Evolutionary conservation across 2,113 vertebrate species (phyloP).

Genomic region (Urocitellus parryii): DNA sequence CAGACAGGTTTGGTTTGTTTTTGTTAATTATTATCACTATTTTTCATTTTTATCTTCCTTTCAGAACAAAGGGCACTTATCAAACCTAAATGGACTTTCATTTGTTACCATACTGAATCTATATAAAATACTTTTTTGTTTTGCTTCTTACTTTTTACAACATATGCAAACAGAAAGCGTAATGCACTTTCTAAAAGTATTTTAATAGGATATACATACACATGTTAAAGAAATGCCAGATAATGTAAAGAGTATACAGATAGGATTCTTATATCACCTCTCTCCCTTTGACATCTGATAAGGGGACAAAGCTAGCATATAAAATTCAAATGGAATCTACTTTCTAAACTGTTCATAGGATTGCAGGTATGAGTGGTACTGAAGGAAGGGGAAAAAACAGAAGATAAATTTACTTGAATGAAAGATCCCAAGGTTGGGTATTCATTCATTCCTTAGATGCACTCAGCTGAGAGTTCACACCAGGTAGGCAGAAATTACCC

Average conservation of each 20-base stretch:
- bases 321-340: background rate
- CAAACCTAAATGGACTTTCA: background rate
- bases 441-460: background rate
- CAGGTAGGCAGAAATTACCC: background rate
- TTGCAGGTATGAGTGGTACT: background rate
- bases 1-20: slow-evolving; percentile 15
- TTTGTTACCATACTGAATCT: slow-evolving; percentile 32
- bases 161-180: background rate
- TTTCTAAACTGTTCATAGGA: background rate
- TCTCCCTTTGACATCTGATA: background rate
- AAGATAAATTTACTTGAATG: background rate
- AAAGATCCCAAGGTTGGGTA: background rate
- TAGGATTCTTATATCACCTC: background rate
- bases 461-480: background rate
- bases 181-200: background rate
- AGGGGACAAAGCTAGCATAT: background rate
- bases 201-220: background rate
- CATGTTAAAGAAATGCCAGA: background rate
- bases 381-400: background rate
- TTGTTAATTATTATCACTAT: slow-evolving; percentile 24
- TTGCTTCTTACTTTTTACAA: slow-evolving; percentile 14
- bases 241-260: background rate
- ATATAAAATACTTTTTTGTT: background rate
- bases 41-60: slow-evolving; percentile 63
- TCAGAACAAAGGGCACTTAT: slow-evolving; percentile 28